Conservation (phyloP, 2,888 invertebrate species). For the Dermolepida albohirtum region DNA sequence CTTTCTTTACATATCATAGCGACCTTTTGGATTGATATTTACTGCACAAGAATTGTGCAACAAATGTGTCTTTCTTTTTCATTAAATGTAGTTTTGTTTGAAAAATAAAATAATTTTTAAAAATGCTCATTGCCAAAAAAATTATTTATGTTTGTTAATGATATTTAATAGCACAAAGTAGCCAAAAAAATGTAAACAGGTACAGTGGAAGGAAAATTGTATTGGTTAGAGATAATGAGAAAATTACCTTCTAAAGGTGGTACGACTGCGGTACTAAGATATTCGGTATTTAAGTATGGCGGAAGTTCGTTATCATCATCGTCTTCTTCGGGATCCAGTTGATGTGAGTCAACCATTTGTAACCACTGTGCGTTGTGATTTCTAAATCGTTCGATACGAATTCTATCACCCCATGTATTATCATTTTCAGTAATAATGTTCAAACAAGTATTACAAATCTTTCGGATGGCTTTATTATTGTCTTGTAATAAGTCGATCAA, state of each 20-base stretch:
- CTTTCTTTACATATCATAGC: too few relatives aligned
- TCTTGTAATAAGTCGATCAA: constrained; percentile 98
- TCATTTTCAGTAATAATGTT: constrained; percentile 95
- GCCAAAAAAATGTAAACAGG: too few relatives aligned
- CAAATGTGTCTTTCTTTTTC: too few relatives aligned
- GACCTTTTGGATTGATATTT: too few relatives aligned
- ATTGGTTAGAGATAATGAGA: background rate
- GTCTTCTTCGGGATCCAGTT: constrained; percentile 63
- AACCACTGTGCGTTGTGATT: constrained; percentile 99
- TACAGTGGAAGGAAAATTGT: too few relatives aligned
- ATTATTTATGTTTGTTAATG: too few relatives aligned
- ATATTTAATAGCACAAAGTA: too few relatives aligned
- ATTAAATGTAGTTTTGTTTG: too few relatives aligned
- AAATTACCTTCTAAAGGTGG: constrained; percentile 59
- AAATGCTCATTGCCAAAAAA: too few relatives aligned
- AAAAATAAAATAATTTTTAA: too few relatives aligned
- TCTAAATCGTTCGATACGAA: constrained; percentile 95
- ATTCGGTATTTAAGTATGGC: constrained; percentile 81
- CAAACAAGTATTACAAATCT: constrained; percentile 94
- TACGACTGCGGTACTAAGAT: constrained; percentile 63
- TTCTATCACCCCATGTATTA: constrained; percentile 92
- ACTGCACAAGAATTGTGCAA: too few relatives aligned
- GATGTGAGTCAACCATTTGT: constrained; percentile 89
- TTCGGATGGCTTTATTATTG: constrained; percentile 92
- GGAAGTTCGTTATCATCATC: constrained; percentile 77